phyloP scores from a whole-genome alignment of 2,888 invertebrate genomes.

The Catotricha subobsoleta region DNA sequence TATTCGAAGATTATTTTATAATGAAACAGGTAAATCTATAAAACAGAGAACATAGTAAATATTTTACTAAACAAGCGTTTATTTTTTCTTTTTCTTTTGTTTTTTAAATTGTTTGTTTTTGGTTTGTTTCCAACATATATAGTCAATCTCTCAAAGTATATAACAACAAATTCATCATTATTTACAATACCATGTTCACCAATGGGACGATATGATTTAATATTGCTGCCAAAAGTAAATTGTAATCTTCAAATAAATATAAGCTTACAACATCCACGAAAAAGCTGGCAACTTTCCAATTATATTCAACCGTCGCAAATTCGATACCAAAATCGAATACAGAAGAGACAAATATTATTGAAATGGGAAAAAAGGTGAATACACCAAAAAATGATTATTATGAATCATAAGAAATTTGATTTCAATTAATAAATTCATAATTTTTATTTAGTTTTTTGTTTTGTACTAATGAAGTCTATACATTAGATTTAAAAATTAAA shows the following conservation, averaged over 20 bases:
- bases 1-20: background rate
- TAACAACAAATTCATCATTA: slow-evolving; percentile 16
- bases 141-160: slow-evolving; percentile 23
- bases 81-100: background rate
- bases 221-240: slow-evolving; percentile 19
- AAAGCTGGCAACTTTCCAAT: slow-evolving; percentile 26
- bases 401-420: background rate
- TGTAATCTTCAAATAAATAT: slow-evolving; percentile 23
- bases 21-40: background rate
- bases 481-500: background rate
- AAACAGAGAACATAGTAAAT: background rate
- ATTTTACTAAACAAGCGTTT: background rate
- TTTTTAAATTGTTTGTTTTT: background rate
- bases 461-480: no score
- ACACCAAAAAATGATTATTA: background rate
- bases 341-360: slow-evolving; percentile 27
- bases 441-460: no score
- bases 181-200: slow-evolving; percentile 26
- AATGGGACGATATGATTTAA: slow-evolving; percentile 26
- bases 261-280: slow-evolving; percentile 22
- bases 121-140: slow-evolving; percentile 1
- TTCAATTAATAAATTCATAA: background rate
- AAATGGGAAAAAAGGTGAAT: slow-evolving; percentile 26
- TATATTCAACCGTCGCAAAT: slow-evolving; percentile 24
- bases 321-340: slow-evolving; percentile 27